Evolutionary conservation across 2,797 vertebrate genomes (phyloP), one percentile per base, ranked within the genome.

Genomic region (Gymnothorax reevesii): DNA sequence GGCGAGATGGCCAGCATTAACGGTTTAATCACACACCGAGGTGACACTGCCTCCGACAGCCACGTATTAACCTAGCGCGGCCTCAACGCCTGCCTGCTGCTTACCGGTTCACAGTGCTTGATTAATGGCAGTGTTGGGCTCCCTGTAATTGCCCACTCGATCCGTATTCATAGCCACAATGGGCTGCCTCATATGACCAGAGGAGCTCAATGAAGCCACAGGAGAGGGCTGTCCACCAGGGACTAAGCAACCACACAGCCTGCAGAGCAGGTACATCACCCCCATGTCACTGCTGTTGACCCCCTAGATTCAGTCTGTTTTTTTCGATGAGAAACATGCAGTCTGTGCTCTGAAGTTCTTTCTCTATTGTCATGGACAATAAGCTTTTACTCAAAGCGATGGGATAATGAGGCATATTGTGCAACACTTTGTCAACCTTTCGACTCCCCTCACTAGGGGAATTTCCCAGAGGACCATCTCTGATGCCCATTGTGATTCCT

Each of bases 21-120:
- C 69, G 71, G 71, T 55, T 85, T 85, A 85, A 85, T 77, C 84
- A 85, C 54, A 85, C 57, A 13, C 22, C 17, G 73, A 79, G 84
- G 57, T 79, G 84, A 85, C 84, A 79, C 71, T 62, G 71, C 57
- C 73, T 60, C 27, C 55, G 84, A 85, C 84, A 85, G 84, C 84
- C 69, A 27, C 55, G n/a, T 22, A 85, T 85, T 85, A 77, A 9
- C 57, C 33, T 10, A 59, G 84, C 57, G 52, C 52, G 8, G 84
- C 49, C 73, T 2, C 22, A 7, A 27, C 55, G 20, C 55, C 64
- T n/a, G 33, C 49, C 57, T 42, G 71, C 84, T 49, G 84, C 13
- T 60, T 60, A 9, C 49, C 52, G 84, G 25, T 33, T 60, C 84
- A 59, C 71, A 5, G 55, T 13, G 82, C 55, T 12, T 83, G 82